Evolutionary conservation across 2,797 vertebrate species (phyloP), one percentile per base, ranked within the genome.

Genomic region (Cuniculus paca): DNA sequence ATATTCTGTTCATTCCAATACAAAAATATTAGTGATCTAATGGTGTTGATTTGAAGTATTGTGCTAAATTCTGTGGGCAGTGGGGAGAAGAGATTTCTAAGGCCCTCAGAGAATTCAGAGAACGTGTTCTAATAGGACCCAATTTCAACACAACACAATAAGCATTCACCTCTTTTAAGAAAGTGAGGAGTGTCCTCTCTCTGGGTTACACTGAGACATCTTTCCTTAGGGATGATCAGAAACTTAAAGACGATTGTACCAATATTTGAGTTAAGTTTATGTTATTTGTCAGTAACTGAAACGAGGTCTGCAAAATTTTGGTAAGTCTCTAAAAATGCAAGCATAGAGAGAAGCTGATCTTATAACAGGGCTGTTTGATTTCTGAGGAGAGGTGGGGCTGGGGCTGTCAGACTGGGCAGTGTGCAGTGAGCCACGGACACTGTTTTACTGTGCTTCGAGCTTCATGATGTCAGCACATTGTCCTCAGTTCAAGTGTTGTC

Each of bases 221-320:
- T 61, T 79, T 89, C 75, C 50, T 63, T 58, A 89, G 77, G 74
- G 63, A 45, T 75, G 61, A 28, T 61, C 45, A 92, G 54, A 81
- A 91, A 89, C 34, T 72, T 75, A 88, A 72, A 65, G 48, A 74
- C 1, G 56, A 31, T n/a, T 56, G 19, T n/a, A 45, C 31, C 34
- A 28, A 77, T 45, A 86, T 90, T 34, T 56, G 39, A 50, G 60
- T 86, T 72, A 86, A 83, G 58, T 75, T 63, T 75, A 52, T 42
- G 39, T 61, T 54, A 63, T 24, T 52, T 16, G 34, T 70, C 17
- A 94, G 65, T 34, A 85, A 95, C 48, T 84, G 45, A 97, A 93
- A 68, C 12, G 42, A 87, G 75, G 4, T 86, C 63, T 22, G 13
- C 79, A 52, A 77, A n/a, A 89, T 75, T 68, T 95, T 34, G 77